phyloP scores from a whole-genome alignment of 2,113 vertebrate genomes.

The Clarias batrachus region DNA sequence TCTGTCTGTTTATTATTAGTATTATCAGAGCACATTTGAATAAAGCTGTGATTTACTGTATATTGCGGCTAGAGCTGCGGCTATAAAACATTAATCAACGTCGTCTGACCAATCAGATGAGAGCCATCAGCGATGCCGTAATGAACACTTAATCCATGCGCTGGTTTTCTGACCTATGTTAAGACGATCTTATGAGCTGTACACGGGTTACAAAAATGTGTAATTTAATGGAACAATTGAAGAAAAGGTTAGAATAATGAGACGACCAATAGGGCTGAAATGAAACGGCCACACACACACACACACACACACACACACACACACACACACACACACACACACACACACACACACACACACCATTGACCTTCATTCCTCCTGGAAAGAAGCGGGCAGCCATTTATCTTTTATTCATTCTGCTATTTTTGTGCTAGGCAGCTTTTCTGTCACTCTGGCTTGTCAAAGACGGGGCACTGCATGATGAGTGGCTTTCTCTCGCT shows the following conservation, averaged over 20 bases:
- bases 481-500: conserved; percentile 42
- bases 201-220: conserved; percentile 27
- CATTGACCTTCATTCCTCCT: conserved; percentile 68
- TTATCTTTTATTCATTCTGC: conserved; percentile 74
- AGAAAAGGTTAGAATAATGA: not conserved
- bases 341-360: conserved; percentile 34
- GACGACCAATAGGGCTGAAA: not conserved
- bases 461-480: conserved; percentile 58
- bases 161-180: not conserved
- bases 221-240: conserved; percentile 15
- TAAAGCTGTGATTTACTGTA: not conserved
- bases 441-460: conserved; percentile 58
- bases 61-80: not conserved
- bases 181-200: not conserved
- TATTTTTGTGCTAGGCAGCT: conserved; percentile 64
- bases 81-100: not conserved
- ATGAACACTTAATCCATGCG: not conserved
- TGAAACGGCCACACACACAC: not conserved
- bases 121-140: too few species aligned
- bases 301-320: not conserved
- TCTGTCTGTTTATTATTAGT: not conserved
- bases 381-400: conserved; percentile 61
- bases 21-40: not conserved
- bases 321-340: conserved; percentile 20
- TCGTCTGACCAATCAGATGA: not conserved